Base-by-base conservation (phyloP, 2,888 invertebrate species). In the Acronicta leporina region DNA sequence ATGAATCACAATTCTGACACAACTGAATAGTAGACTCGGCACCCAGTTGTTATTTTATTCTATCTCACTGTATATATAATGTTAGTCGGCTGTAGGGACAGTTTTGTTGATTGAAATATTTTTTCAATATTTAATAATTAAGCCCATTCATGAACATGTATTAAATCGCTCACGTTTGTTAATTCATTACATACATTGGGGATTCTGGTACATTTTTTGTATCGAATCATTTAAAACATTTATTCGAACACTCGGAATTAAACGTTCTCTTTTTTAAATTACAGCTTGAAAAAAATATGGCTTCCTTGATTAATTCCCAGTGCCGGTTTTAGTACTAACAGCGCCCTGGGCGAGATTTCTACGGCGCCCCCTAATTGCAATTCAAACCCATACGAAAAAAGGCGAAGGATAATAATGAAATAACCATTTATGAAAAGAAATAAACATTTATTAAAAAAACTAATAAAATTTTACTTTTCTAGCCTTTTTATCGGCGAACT, bases 231-330 rank as follows among this genome's bases (percentile, higher is more conserved):
- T 30, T 45, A 46, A 16, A 5, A 15, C 9, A 14, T 30, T 30
- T 45, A 46, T 10, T 50, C 42, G 30, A 30, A 30, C 9, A 27
- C 30, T 42, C 9, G 5, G 13, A 13, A 40, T 1, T 11, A 38
- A 43, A 8, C 9, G 33, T 27, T 35, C 15, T 42, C 4, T 47
- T 69, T 62, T 66, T 44, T 41, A 43, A 10, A 8, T 5, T 9
- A 35, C 35, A 0, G 11, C 25, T 30, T 4, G 1, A 9, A 50
- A 50, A 59, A 52, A 58, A 14, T 13, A 10, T n/a, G 0, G 9
- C 40, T 73, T 73, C 62, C 63, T 53, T 47, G 48, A 69, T 55
- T 15, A 16, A 6, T 49, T 55, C 30, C 25, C 33, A 33, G n/a
- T n/a, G n/a, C n/a, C n/a, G n/a, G n/a, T n/a, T n/a, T n/a, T n/a